A percentile compares a stretch with the other conserved stretches of the same genome.
These are phyloP conservation scores for Avahi laniger DNA, from an alignment of 2,797 vertebrate genomes.

Conservation along the genomic window DNA sequence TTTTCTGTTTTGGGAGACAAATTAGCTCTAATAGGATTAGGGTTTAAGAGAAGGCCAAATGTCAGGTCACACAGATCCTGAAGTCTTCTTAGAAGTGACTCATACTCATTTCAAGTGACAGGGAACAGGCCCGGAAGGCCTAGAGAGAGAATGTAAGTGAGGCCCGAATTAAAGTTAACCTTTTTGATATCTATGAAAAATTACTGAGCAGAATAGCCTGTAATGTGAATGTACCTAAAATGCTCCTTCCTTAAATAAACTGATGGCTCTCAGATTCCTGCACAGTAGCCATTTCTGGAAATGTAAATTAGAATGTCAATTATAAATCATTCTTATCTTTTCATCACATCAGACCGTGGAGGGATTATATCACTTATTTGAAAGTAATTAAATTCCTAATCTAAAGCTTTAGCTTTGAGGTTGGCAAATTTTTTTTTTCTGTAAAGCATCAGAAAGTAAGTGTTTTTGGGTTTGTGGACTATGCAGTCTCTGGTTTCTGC, in stretches of 20 bases:
- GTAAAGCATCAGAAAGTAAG: background rate
- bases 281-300: background rate
- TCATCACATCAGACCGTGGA: background rate
- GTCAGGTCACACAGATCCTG: background rate
- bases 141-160: background rate
- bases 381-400: background rate
- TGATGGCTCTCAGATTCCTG: background rate
- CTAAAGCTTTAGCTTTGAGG: background rate
- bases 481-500: accelerated
- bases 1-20: background rate
- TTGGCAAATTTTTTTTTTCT: background rate
- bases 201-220: background rate
- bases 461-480: background rate
- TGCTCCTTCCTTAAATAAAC: background rate
- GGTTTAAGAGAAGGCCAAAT: background rate
- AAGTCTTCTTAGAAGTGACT: background rate
- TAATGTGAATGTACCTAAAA: background rate
- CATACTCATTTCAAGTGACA: conserved; percentile 6
- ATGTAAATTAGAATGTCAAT: background rate
- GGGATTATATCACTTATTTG: background rate
- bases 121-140: background rate
- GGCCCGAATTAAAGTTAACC: background rate
- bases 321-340: background rate
- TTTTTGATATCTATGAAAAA: background rate
- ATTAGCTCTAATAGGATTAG: background rate